phyloP scores from a whole-genome alignment of 2,797 vertebrate genomes.

The Arctocebus calabarensis region DNA sequence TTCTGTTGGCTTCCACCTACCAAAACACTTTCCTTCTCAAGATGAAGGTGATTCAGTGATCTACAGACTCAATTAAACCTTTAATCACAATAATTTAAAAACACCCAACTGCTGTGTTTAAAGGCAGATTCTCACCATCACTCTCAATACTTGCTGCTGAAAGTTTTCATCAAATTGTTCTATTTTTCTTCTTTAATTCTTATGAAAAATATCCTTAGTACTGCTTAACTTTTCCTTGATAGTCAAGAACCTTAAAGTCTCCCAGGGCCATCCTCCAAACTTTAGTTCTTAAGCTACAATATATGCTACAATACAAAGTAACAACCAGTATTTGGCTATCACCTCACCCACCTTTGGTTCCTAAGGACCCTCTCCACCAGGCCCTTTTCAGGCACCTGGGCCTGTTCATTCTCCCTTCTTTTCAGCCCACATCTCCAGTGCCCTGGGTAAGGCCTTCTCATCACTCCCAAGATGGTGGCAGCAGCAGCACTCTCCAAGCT shows the following conservation, averaged over 20 bases:
- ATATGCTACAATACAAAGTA: not conserved
- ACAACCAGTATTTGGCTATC: not conserved
- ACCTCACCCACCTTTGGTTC: not conserved
- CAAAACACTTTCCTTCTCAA: not conserved
- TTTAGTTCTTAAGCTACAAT: not conserved
- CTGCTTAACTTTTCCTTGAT: not conserved
- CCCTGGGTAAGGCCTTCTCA: not conserved
- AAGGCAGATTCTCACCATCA: constrained; percentile 31
- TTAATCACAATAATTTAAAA: not conserved
- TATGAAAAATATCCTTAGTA: not conserved
- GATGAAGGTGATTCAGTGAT: not conserved
- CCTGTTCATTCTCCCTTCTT: not conserved
- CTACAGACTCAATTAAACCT: not conserved
- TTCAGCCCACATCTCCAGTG: rapidly evolving
- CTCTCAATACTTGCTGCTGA: constrained; percentile 16
- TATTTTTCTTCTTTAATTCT: constrained; percentile 1
- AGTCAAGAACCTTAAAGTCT: not conserved
- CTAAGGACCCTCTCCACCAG: not conserved
- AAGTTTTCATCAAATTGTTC: not conserved
- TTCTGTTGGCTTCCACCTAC: not conserved
- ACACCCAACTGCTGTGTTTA: not conserved
- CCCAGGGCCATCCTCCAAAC: not conserved
- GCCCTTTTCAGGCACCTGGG: not conserved
- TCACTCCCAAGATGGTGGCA: not conserved
- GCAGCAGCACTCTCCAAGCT: not conserved